These are phyloP conservation scores for Orthonevra nobilis DNA, from an alignment of 2,888 invertebrate species.

Conservation along the genomic window DNA sequence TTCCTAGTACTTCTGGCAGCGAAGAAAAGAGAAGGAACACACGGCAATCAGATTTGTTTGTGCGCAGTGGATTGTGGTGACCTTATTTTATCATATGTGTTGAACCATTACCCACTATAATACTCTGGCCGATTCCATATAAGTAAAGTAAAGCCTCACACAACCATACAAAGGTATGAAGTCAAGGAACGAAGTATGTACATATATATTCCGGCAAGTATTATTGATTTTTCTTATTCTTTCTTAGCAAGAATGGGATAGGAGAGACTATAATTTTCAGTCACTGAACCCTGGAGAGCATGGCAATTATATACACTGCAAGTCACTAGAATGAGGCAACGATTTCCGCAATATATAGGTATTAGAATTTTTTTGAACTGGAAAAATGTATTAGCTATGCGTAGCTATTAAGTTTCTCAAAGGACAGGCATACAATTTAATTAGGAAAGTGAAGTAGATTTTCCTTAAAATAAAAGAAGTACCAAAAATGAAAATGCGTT, in stretches of 20 bases:
- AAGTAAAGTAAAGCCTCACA: neutral
- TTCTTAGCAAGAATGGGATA: neutral
- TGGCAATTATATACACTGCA: too few relatives aligned
- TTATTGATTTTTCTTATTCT: slow-evolving; percentile 45
- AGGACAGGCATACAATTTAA: too few relatives aligned
- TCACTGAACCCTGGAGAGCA: slow-evolving; percentile 55
- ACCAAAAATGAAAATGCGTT: too few relatives aligned
- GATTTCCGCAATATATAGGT: too few relatives aligned
- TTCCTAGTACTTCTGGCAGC: slow-evolving; percentile 2
- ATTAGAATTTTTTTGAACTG: too few relatives aligned
- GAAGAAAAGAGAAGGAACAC: slow-evolving; percentile 25
- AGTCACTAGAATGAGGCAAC: too few relatives aligned
- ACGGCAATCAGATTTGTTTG: slow-evolving; percentile 62
- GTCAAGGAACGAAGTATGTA: slow-evolving; percentile 26
- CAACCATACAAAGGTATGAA: neutral
- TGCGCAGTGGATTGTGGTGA: slow-evolving; percentile 61
- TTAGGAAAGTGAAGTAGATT: too few relatives aligned
- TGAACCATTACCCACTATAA: slow-evolving; percentile 30
- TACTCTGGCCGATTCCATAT: slow-evolving; percentile 14
- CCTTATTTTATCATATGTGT: slow-evolving; percentile 56
- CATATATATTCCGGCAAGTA: slow-evolving; percentile 39
- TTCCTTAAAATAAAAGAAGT: too few relatives aligned
- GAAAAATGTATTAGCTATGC: too few relatives aligned
- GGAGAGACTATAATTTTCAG: slow-evolving; percentile 55
- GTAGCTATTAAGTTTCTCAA: too few relatives aligned